These are phyloP conservation scores for Drosophila virilis DNA, from an alignment of 1,140 invertebrate genomes.

Conservation along the genomic window DNA sequence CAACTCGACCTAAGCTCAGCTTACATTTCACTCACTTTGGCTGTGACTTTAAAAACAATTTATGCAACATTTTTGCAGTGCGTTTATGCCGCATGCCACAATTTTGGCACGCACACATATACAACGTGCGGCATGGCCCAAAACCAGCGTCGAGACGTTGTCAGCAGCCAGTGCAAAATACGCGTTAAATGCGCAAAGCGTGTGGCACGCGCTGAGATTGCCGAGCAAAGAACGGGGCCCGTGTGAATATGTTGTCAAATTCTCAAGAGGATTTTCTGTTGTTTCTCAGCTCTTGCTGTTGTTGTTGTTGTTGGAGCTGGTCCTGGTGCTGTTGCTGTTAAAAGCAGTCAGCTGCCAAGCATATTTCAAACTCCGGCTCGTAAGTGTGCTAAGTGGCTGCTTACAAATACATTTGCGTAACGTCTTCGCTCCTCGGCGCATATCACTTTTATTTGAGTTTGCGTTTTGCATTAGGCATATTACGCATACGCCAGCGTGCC, in stretches of 20 bases:
- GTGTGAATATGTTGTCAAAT: slow-evolving; percentile 82
- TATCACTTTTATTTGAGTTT: slow-evolving; percentile 82
- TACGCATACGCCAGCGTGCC: slow-evolving; percentile 68
- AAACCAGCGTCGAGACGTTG: not conserved
- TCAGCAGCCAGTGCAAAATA: slow-evolving; percentile 68
- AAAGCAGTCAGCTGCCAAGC: slow-evolving; percentile 71
- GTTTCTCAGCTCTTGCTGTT: slow-evolving; percentile 35
- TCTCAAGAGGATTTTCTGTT: slow-evolving; percentile 70
- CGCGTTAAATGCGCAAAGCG: slow-evolving; percentile 81
- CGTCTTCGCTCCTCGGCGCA: slow-evolving; percentile 45
- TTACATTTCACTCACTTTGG: slow-evolving; percentile 67
- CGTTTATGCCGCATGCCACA: slow-evolving; percentile 28
- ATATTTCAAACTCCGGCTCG: slow-evolving; percentile 76
- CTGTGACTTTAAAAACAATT: slow-evolving; percentile 70
- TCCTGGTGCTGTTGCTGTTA: slow-evolving; percentile 22
- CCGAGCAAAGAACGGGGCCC: slow-evolving; percentile 25
- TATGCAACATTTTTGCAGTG: slow-evolving; percentile 65
- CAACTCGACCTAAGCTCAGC: slow-evolving; percentile 41
- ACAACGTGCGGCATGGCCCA: not conserved
- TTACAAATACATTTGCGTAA: slow-evolving; percentile 79
- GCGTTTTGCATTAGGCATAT: slow-evolving; percentile 79
- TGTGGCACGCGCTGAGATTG: slow-evolving; percentile 78
- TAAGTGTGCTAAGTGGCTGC: slow-evolving; percentile 80
- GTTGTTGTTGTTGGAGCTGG: slow-evolving; percentile 24
- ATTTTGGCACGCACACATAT: slow-evolving; percentile 39